Base-by-base conservation (phyloP, 2,888 invertebrate genomes). In the Drymonia ruficornis region DNA sequence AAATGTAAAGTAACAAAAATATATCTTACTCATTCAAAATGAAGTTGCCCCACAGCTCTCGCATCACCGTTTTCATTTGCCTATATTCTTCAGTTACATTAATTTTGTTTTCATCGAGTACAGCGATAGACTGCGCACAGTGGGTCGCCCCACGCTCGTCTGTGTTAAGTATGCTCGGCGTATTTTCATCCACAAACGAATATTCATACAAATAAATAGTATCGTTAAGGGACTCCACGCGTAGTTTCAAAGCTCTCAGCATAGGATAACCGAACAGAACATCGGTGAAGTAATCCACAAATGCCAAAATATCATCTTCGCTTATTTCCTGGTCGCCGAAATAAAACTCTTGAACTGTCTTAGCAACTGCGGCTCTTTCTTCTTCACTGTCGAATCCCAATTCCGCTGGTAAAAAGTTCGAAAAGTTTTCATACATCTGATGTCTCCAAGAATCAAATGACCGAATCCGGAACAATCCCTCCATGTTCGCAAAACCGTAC, bases 261-360 rank as follows among this genome's bases (percentile, higher is more conserved):
- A 72, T 76, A 4, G 80, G 65, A 59, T 74, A 80, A 2, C 56
- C 63, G 56, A 84, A 78, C 0, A 75, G 0, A 6, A 71, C 31
- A 91, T 95, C 91, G 6, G 80, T 58, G 48, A 75, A 72, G 40
- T 70, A 84, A 45, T 77, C 61, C 15, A 76, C 52, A 38, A 61
- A 81, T 12, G 50, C 9, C 16, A 72, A 43, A 42, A 74, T 42
- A 5, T 57, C 72, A 0, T 56, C 56, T 42, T 65, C 60, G 1
- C 55, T 56, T 8, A 83, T 61, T 2, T 59, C 42, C 9, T 71
- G 45, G n/a, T 74, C 56, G 9, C 80, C 82, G 60, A 85, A 86
- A 64, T 83, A 83, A 64, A 79, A 81, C 8, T 73, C 50, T 59
- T 79, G 83, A 1, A 81, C 55, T 50, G 51, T 53, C 31, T 60